Percentiles rank a stretch among this genome's conserved stretches.
phyloP scores from a whole-genome alignment of 2,888 invertebrate species.

The Cryptocheilus praepositus region DNA sequence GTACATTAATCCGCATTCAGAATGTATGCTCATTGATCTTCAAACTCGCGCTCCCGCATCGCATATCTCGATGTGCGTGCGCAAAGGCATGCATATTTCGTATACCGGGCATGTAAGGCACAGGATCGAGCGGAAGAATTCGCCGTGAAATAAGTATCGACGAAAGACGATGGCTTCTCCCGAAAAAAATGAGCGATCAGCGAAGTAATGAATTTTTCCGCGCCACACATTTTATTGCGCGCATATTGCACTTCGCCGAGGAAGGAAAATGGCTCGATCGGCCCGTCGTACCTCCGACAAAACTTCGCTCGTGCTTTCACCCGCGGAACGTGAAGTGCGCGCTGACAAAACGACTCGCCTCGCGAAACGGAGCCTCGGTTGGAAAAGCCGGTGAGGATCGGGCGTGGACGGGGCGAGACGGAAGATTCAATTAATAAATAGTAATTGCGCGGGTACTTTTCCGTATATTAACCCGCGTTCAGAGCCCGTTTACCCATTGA shows the following conservation, averaged over 20 bases:
- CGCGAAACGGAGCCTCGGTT: not conserved
- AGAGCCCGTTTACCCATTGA: conserved; percentile 51
- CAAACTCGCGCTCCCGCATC: not conserved
- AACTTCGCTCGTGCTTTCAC: too few species aligned
- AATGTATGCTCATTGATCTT: conserved; percentile 17
- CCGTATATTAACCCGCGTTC: conserved; percentile 26
- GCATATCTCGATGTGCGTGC: not conserved
- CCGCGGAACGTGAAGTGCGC: too few species aligned
- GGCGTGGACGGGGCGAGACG: not conserved
- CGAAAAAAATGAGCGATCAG: too few species aligned
- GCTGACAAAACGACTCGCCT: too few species aligned
- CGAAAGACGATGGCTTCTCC: too few species aligned
- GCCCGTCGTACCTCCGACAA: too few species aligned
- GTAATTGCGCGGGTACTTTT: conserved; percentile 33
- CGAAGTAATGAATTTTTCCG: too few species aligned
- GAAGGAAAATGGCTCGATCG: too few species aligned
- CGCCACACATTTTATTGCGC: too few species aligned
- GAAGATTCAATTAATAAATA: conserved; percentile 20
- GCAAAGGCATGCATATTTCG: not conserved
- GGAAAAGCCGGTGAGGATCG: not conserved
- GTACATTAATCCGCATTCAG: conserved; percentile 28
- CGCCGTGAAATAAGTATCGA: too few species aligned
- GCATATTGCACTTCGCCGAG: too few species aligned
- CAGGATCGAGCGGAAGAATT: too few species aligned
- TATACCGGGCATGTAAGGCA: not conserved